A percentile compares a stretch with the other conserved stretches of the same genome.
phyloP scores from a whole-genome alignment of 2,888 invertebrate species.

The Conus canariensis region DNA sequence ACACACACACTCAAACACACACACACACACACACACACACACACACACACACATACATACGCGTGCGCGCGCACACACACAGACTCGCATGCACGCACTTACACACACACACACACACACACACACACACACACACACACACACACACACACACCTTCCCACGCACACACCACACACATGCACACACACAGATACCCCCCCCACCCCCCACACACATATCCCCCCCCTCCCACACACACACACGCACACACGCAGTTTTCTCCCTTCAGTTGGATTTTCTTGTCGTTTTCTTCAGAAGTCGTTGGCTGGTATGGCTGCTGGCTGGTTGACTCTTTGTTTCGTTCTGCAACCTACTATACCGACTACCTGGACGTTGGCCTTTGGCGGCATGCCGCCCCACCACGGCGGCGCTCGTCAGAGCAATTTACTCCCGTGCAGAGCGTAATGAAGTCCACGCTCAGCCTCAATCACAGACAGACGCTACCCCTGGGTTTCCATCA shows the following conservation, averaged over 20 bases:
- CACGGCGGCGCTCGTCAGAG: not conserved
- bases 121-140: not conserved
- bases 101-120: not conserved
- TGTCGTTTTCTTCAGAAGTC: not conserved
- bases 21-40: too few species aligned
- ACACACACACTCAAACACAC: too few species aligned
- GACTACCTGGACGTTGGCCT: too few species aligned
- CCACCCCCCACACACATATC: not conserved
- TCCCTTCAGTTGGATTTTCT: too few species aligned
- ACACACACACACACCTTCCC: not conserved
- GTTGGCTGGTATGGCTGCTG: too few species aligned
- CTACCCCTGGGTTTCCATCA: not conserved
- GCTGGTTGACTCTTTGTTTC: too few species aligned
- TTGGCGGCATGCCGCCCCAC: too few species aligned
- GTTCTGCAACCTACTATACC: too few species aligned
- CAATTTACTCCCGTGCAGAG: slow-evolving; percentile 20
- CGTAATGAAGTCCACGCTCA: slow-evolving; percentile 29
- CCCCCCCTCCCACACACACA: not conserved
- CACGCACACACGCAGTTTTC: too few species aligned
- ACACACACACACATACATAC: not conserved
- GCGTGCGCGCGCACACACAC: not conserved
- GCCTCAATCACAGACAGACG: slow-evolving; percentile 11
- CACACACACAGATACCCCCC: too few species aligned
- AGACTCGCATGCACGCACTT: not conserved
- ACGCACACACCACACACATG: not conserved